Evolutionary conservation across 2,888 invertebrate species (phyloP).

Genomic region (Heteromurus nitidus): DNA sequence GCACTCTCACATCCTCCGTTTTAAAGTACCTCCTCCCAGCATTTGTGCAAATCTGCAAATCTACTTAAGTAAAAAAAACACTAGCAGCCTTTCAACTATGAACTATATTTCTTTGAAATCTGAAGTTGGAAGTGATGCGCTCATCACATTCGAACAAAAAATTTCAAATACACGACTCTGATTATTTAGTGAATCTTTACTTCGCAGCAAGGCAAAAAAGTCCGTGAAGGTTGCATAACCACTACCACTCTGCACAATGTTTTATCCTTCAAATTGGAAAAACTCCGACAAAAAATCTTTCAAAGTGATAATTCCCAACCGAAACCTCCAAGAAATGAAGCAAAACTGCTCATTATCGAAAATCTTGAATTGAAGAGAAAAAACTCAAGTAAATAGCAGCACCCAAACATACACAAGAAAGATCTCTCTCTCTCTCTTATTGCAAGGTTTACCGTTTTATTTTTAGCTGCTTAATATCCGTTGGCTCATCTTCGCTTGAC

Average conservation of each 20-base stretch:
- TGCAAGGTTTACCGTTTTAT: background rate
- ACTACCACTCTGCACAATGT: background rate
- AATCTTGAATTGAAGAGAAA: too few relatives aligned
- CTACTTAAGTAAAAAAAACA: too few relatives aligned
- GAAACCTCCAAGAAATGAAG: conserved; percentile 15
- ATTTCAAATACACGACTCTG: too few relatives aligned
- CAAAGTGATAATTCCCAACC: conserved; percentile 19
- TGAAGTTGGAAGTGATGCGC: too few relatives aligned
- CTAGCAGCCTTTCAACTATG: too few relatives aligned
- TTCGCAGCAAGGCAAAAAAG: background rate
- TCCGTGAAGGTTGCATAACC: background rate
- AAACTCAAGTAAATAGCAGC: too few relatives aligned
- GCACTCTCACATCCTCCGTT: too few relatives aligned
- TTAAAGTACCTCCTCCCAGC: background rate
- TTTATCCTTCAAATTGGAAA: background rate
- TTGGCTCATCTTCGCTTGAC: background rate
- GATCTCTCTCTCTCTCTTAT: too few relatives aligned
- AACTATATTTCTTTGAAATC: too few relatives aligned
- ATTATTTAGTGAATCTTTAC: too few relatives aligned
- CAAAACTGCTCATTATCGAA: background rate
- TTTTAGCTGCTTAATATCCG: background rate
- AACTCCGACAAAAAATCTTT: background rate
- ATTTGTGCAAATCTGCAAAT: background rate
- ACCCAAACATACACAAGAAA: background rate
- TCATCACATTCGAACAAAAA: too few relatives aligned